Evolutionary conservation across 1,140 invertebrate genomes (phyloP).

Genomic region (Stegodyphus dumicola): DNA sequence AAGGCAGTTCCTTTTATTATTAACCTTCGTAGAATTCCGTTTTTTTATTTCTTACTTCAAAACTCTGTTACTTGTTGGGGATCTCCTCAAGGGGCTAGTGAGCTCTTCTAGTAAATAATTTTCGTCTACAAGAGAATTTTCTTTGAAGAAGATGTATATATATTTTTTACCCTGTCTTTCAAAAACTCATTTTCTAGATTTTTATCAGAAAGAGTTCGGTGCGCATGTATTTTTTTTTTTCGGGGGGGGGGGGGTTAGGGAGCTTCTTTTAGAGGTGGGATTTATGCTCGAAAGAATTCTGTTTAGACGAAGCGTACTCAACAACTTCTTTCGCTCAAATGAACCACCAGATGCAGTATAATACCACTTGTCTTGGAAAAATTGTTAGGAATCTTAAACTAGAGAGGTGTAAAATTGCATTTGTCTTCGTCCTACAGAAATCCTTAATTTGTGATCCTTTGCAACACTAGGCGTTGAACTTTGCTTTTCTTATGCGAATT

Average conservation of each 20-base stretch:
- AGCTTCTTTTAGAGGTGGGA: constrained; percentile 11
- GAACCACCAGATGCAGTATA: neutral
- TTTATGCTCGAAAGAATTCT: constrained; percentile 18
- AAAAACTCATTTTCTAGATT: constrained; percentile 51
- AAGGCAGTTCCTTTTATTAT: constrained; percentile 54
- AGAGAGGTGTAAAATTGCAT: no score
- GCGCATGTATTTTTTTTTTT: constrained; percentile 6
- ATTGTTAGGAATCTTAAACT: no score
- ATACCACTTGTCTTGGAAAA: no score
- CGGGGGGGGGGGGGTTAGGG: neutral
- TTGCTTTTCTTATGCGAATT: no score
- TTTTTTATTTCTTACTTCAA: neutral
- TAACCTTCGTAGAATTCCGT: constrained; percentile 6
- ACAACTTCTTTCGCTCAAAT: constrained; percentile 35
- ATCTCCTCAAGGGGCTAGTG: neutral
- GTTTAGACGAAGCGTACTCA: neutral
- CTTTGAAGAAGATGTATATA: no score
- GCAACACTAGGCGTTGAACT: no score
- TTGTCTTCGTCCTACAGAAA: no score
- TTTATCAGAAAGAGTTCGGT: constrained; percentile 5
- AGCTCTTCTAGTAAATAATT: constrained; percentile 50
- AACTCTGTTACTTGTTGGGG: constrained; percentile 31
- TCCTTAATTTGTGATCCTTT: no score
- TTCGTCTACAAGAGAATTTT: constrained; percentile 43
- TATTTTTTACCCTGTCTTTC: neutral